Evolutionary conservation across 2,797 vertebrate genomes (phyloP), one percentile per base, ranked within the genome.

Genomic region (Sebastes steindachneri): DNA sequence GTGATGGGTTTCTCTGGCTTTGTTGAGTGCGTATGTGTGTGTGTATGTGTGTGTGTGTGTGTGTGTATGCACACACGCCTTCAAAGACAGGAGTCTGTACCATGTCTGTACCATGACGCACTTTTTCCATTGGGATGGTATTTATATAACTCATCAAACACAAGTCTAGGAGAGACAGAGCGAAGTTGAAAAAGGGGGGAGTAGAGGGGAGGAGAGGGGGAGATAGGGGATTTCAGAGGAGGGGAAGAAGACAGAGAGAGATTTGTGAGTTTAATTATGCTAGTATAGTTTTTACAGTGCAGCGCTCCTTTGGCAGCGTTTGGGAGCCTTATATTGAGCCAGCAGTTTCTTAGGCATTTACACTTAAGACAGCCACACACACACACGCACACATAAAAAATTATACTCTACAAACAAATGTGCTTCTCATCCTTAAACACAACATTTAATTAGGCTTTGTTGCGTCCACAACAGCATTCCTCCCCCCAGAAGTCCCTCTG

Each of bases 51-150:
- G 74, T 57, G 73, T 65, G 58, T 45, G 77, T 62, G 41, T 26
- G 48, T 70, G 19, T 58, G 60, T 21, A 41, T 29, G 48, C 53
- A 73, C 68, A 60, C 79, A 74, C 33, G 58, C 76, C 79, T 88
- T 86, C 70, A 86, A 82, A 91, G 88, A 88, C 87, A 86, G 85
- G 83, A 87, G 92, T 88, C 90, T 94, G 94, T 94, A 93, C 89
- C 90, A 92, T 93, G 92, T 94, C 93, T 93, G 92, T 92, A 92
- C 90, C 87, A 91, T 95, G 93, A 95, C 92, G 85, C 87, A 79
- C 86, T 91, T 95, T 96, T 96, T 95, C 93, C 94, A 95, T 95
- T 95, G 91, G 77, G 91, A 93, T 86, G 82, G 93, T 95, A 95
- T 95, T 96, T 95, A 95, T 95, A 87, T 93, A 94, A 94, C 90